Conservation (phyloP, 2,113 vertebrate genomes). For the Phalacrocorax pelagicus region DNA sequence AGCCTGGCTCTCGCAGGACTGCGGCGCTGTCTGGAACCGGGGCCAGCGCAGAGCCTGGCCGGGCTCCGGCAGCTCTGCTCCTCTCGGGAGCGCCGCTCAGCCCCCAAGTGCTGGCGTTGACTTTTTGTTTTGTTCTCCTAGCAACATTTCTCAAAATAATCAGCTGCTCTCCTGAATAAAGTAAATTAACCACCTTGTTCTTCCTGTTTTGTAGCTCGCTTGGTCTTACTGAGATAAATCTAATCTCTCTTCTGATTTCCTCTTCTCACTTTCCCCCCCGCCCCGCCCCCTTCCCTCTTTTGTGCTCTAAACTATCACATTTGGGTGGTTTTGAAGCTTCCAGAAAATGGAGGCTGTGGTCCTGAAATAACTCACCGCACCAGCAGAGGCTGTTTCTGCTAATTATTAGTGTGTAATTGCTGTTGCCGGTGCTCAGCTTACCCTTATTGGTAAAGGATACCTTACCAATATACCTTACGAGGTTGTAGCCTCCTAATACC, state of each 20-base stretch:
- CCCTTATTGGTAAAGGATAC: no score
- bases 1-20: not conserved
- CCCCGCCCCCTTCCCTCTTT: no score
- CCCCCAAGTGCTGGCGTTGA: not conserved
- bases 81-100: not conserved
- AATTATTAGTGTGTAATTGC: not conserved
- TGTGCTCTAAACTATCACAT: not conserved
- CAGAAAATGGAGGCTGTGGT: not conserved
- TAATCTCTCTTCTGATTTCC: not conserved
- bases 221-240: not conserved
- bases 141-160: not conserved
- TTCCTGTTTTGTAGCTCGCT: not conserved
- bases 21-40: fast-evolving
- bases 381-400: not conserved
- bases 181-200: not conserved
- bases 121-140: not conserved
- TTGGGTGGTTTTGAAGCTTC: not conserved
- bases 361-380: not conserved
- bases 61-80: not conserved
- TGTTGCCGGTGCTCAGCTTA: not conserved
- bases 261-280: not conserved
- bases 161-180: not conserved
- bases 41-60: not conserved
- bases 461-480: no score
- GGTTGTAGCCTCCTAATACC: no score